phyloP scores from a whole-genome alignment of 2,888 invertebrate species.

The Danaus chrysippus region DNA sequence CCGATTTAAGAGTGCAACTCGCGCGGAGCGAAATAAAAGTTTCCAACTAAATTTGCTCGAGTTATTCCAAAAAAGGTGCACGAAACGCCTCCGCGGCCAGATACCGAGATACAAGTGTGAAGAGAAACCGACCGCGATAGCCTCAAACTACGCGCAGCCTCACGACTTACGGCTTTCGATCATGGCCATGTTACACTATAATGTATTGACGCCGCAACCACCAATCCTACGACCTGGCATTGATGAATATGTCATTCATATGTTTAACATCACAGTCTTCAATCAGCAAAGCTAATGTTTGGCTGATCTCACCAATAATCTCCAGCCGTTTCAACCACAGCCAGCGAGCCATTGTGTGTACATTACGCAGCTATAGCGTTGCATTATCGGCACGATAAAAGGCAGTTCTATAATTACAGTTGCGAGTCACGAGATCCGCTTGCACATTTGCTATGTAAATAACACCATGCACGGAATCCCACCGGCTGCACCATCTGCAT shows the following conservation, averaged over 20 bases:
- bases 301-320: slow-evolving; percentile 51
- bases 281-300: slow-evolving; percentile 39
- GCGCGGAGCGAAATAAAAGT: slow-evolving; percentile 72
- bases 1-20: slow-evolving; percentile 72
- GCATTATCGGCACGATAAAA: slow-evolving; percentile 63
- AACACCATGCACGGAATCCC: slow-evolving; percentile 58
- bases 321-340: slow-evolving; percentile 48
- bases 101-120: slow-evolving; percentile 66
- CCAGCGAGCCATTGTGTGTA: slow-evolving; percentile 53
- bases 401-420: slow-evolving; percentile 62
- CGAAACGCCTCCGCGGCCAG: slow-evolving; percentile 66
- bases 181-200: slow-evolving; percentile 35
- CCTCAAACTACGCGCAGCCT: slow-evolving; percentile 46
- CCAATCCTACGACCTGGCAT: slow-evolving; percentile 26
- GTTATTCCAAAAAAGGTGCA: slow-evolving; percentile 75
- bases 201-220: slow-evolving; percentile 35
- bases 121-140: slow-evolving; percentile 73
- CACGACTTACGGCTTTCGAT: slow-evolving; percentile 49
- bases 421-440: slow-evolving; percentile 60
- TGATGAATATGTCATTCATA: slow-evolving; percentile 25
- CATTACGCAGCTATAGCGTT: slow-evolving; percentile 58
- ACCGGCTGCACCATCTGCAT: slow-evolving; percentile 31
- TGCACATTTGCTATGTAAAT: slow-evolving; percentile 60
- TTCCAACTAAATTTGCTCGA: slow-evolving; percentile 76
- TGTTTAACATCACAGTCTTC: slow-evolving; percentile 28